Evolutionary conservation across 2,888 invertebrate genomes (phyloP).

Genomic region (Campoplex nolae): DNA sequence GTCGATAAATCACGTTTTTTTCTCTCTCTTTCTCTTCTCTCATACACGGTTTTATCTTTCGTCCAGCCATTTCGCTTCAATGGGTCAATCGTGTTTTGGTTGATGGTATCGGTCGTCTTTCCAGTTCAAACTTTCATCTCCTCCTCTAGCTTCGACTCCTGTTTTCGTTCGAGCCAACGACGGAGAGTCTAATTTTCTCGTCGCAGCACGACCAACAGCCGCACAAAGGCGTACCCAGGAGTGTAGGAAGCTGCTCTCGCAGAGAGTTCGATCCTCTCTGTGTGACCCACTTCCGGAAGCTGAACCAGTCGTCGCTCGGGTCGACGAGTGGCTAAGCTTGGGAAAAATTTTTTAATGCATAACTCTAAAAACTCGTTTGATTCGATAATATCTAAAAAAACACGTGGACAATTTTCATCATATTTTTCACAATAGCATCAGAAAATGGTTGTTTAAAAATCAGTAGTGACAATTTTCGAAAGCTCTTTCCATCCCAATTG

Average conservation of each 20-base stretch:
- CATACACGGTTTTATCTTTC: not conserved
- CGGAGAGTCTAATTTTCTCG: constrained; percentile 69
- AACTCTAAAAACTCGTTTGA: constrained; percentile 40
- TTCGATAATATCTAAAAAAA: not conserved
- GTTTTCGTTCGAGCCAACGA: constrained; percentile 54
- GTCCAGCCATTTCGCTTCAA: constrained; percentile 17
- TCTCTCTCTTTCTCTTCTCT: not conserved
- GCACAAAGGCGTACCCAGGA: constrained; percentile 13
- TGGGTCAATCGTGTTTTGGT: constrained; percentile 69
- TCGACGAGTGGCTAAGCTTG: constrained; percentile 28
- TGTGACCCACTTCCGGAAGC: constrained; percentile 64
- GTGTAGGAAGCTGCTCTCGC: constrained; percentile 39
- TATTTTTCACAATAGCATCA: not conserved
- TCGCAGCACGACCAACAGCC: constrained; percentile 44
- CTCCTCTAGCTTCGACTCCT: constrained; percentile 27
- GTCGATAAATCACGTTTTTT: constrained; percentile 1
- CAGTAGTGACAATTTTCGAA: not conserved
- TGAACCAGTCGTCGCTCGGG: constrained; percentile 50
- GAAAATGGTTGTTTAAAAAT: not conserved
- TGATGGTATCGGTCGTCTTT: constrained; percentile 63
- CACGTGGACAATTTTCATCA: not conserved
- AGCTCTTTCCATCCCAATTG: not conserved
- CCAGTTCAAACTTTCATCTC: constrained; percentile 45
- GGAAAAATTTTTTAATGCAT: constrained; percentile 17
- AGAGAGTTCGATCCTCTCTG: constrained; percentile 61